phyloP scores from a whole-genome alignment of 2,797 vertebrate species.

The Poecilia wingei region DNA sequence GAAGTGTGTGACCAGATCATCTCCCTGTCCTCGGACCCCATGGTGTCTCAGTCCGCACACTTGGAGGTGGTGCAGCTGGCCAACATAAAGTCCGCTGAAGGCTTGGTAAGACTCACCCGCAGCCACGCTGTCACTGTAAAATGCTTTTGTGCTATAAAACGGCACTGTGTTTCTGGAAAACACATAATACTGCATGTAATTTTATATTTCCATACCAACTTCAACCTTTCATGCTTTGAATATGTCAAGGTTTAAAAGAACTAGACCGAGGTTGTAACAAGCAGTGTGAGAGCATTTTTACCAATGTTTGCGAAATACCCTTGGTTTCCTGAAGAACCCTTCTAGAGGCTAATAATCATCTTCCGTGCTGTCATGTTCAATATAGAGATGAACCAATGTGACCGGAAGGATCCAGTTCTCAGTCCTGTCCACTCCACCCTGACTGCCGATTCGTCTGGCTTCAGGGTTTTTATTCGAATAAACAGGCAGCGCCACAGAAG shows the following conservation, averaged over 20 bases:
- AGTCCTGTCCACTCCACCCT: not conserved
- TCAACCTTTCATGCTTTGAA: not conserved
- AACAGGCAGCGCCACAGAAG: not conserved
- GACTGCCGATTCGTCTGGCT: constrained; percentile 1
- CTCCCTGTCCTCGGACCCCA: constrained; percentile 95
- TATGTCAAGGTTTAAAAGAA: not conserved
- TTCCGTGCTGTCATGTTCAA: not conserved
- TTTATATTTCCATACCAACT: not conserved
- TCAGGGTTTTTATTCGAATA: constrained; percentile 5
- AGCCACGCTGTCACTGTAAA: not conserved
- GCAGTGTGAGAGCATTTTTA: not conserved
- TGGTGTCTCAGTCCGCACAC: constrained; percentile 98
- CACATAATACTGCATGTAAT: not conserved
- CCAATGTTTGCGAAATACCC: not conserved
- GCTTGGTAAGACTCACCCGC: constrained; percentile 88
- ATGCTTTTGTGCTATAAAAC: too few species aligned
- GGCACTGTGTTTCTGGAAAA: too few species aligned
- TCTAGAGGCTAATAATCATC: not conserved
- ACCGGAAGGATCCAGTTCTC: not conserved
- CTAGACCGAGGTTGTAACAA: not conserved
- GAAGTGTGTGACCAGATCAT: constrained; percentile 98
- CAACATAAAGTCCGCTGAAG: constrained; percentile 98
- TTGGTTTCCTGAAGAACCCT: not conserved
- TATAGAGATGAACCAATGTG: not conserved
- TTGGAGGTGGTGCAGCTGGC: constrained; percentile 97